Evolutionary conservation across 1,140 invertebrate species (phyloP).

Genomic region (Trigoniulus corallinus): DNA sequence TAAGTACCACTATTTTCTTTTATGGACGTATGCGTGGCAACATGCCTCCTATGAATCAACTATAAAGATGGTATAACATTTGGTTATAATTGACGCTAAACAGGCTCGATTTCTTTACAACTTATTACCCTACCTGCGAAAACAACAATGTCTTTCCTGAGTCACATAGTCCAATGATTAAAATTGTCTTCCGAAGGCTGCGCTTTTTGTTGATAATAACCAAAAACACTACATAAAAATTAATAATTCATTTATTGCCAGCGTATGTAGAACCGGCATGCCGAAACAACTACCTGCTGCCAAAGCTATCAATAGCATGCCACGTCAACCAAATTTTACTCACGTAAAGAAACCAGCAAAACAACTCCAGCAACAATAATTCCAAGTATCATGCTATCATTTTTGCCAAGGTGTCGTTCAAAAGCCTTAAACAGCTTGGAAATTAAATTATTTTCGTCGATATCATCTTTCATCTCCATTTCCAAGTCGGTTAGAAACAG

Average conservation of each 20-base stretch:
- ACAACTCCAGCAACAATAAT: too few relatives aligned
- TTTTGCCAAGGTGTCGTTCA: too few relatives aligned
- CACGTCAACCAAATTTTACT: too few relatives aligned
- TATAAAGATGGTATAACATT: slow-evolving; percentile 17
- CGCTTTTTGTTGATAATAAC: not conserved
- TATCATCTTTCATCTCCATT: too few relatives aligned
- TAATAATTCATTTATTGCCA: not conserved
- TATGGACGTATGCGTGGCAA: slow-evolving; percentile 66
- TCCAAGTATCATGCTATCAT: too few relatives aligned
- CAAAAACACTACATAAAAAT: not conserved
- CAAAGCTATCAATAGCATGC: too few relatives aligned
- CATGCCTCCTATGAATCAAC: slow-evolving; percentile 46
- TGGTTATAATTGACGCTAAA: not conserved
- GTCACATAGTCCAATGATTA: slow-evolving; percentile 66
- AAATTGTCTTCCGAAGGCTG: slow-evolving; percentile 36
- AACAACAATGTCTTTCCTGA: slow-evolving; percentile 74
- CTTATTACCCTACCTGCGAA: slow-evolving; percentile 27
- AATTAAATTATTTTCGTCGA: too few relatives aligned
- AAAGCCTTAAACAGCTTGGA: too few relatives aligned
- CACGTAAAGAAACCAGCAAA: too few relatives aligned
- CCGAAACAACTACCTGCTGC: too few relatives aligned
- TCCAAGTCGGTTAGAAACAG: too few relatives aligned
- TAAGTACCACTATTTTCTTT: slow-evolving; percentile 58
- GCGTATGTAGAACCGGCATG: not conserved
- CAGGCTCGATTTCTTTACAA: not conserved